Conservation (phyloP, 92 coral and sea anemone species). For the Epizoanthus fatuus region DNA sequence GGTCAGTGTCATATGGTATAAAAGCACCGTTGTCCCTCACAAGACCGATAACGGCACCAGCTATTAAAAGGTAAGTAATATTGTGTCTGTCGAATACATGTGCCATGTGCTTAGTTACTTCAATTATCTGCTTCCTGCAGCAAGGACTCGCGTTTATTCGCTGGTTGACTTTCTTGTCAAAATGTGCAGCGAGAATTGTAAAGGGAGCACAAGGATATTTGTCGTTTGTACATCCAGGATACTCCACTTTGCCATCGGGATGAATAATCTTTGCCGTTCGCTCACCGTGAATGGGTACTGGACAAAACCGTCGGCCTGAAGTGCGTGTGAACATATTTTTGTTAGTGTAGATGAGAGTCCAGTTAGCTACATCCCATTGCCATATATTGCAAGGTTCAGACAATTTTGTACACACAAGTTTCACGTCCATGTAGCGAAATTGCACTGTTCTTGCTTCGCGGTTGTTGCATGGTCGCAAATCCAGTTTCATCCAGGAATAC, state of each 20-base stretch:
- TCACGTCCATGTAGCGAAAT: slow-evolving; percentile 44
- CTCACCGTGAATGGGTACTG: slow-evolving; percentile 3
- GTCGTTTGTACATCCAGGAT: too few relatives aligned
- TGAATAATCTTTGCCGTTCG: slow-evolving; percentile 13
- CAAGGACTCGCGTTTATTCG: slow-evolving; percentile 37
- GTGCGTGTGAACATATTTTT: neutral
- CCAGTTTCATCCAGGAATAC: neutral
- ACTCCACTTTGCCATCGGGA: too few relatives aligned
- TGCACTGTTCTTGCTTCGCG: neutral
- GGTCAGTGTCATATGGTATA: slow-evolving; percentile 47
- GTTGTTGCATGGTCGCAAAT: neutral
- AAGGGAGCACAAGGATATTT: slow-evolving; percentile 37
- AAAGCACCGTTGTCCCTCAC: slow-evolving; percentile 26
- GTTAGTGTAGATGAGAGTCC: slow-evolving; percentile 31
- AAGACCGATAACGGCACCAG: slow-evolving; percentile 27
- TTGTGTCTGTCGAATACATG: slow-evolving; percentile 41
- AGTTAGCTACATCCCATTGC: slow-evolving; percentile 43
- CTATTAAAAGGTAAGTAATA: slow-evolving; percentile 16
- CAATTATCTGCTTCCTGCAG: slow-evolving; percentile 25
- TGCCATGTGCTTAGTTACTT: slow-evolving; percentile 20
- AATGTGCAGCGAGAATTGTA: neutral
- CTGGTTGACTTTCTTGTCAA: slow-evolving; percentile 5
- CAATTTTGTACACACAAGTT: slow-evolving; percentile 1
- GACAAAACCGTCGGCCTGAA: slow-evolving; percentile 21
- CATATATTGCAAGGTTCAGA: slow-evolving; percentile 11